Base-by-base conservation (phyloP, 2,113 vertebrate species). In the Poeciliopsis retropinna region DNA sequence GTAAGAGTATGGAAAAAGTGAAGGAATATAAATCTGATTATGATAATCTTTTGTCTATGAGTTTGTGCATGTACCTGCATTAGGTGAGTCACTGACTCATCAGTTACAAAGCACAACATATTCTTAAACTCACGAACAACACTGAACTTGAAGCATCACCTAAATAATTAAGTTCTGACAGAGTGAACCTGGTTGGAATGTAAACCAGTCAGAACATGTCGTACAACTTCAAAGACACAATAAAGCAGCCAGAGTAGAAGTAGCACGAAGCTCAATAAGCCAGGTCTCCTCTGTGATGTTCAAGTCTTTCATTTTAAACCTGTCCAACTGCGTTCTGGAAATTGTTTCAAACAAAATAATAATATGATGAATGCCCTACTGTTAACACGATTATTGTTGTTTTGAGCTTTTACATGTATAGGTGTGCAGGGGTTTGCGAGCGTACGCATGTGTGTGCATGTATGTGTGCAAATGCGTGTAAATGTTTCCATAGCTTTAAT, bases 131-230 rank as follows among this genome's bases (percentile, higher is more conserved):
- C 44, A 60, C 65, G 5, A 1, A 27, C 17, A 25, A 34, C 41
- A 17, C 41, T 13, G 15, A 15, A 29, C 39, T 62, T 17, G 6
- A n/a, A 14, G 2, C n/a, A 47, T 5, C 29, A 66, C 67, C 75
- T 73, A 31, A 17, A 54, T 2, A 0, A 60, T 82, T 72, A 60
- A 54, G 32, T 2, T 47, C 25, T 67, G 66, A 57, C 78, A 72
- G 65, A 29, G 12, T n/a, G 15, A 75, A 17, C 27, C 1, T 30
- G 44, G 64, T 31, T 80, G 81, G 85, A 87, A 90, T 84, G 84
- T 32, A 1, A n/a, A 89, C 87, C 32, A 19, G 88, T 73, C 32
- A 69, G 39, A 79, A 76, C 87, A 64, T 10, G 78, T 63, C 82
- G 41, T 5, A 3, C 11, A 39, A 19, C 27, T 57, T 1, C 63